Base-by-base conservation (phyloP, 2,113 vertebrate genomes). In the Sander lucioperca region DNA sequence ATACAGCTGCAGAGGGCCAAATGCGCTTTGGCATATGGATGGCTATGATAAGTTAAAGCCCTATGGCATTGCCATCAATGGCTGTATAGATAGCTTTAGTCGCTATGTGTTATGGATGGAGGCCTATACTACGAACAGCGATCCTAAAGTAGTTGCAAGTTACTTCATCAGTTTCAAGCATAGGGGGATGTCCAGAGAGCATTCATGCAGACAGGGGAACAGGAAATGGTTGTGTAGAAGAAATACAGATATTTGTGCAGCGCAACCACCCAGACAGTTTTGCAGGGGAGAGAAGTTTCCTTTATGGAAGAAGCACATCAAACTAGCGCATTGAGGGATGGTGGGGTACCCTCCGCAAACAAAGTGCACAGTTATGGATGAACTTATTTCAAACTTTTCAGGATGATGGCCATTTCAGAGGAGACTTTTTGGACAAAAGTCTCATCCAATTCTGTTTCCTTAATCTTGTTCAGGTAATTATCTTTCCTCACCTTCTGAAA, bases 361-460 rank as follows among this genome's bases (percentile, higher is more conserved):
- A 77, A 39, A 45, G 54, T 54, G 71, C 23, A 5, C 48, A 83
- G 47, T 83, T 71, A 13, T 77, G 80, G 67, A 69, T 77, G 16
- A 66, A 51, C 45, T 18, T 61, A 2, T 83, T 78, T 45, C n/a
- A 61, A 59, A 58, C 30, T 8, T 48, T 83, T 6, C 53, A 72
- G 45, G 54, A 78, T 73, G 23, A 57, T 72, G 67, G 43, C 1
- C 67, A 30, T 7, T 78, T 78, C 39, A 50, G 53, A 14, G 30
- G 61, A 25, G 67, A 72, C 15, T 61, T 83, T 72, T 53, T 84
- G 53, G 68, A 78, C 2, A 78, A 61, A 84, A 73, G 8, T 39
- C 36, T 39, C 36, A 39, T 39, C 36, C 36, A 39, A 10, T 39
- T 39, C 36, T 39, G 36, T 39, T 9, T 39, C 36, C 36, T 39